Evolutionary conservation across 2,888 invertebrate genomes (phyloP), one percentile per base, ranked within the genome.

Genomic region (Mystacides longicornis): DNA sequence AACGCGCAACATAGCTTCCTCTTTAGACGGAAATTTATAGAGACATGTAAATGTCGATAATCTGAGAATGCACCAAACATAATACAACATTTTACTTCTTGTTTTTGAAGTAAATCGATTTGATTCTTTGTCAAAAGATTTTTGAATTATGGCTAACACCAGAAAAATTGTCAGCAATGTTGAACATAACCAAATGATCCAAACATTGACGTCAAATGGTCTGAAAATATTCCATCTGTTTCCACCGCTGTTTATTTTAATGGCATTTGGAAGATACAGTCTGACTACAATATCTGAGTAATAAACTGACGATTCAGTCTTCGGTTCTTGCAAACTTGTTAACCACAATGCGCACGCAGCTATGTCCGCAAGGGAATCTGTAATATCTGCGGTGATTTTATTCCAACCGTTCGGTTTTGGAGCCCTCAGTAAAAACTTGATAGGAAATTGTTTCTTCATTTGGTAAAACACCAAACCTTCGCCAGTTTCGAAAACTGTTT

Each of bases 171-270:
- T 37, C 3, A 37, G 3, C 3, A 3, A 3, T 16, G 16, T 14
- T 37, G 37, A 4, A 37, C 37, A n/a, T 3, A 56, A n/a, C 52
- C 56, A 56, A 0, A 48, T 23, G 3, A 49, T 22, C 56, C 56
- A 56, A 9, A 52, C 23, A 7, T 42, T 9, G 1, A 22, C 7
- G 9, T 43, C 20, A 31, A 52, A 56, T 19, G 56, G 56, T 43
- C 23, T 52, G 11, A 49, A n/a, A 14, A 56, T 7, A 7, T 49
- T 3, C 37, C 37, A 37, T 4, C 3, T 14, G 14, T 14, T 3
- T 37, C 16, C 14, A 3, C 14, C 37, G 14, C 16, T 3, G n/a
- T n/a, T n/a, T n/a, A 55, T 11, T 16, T 43, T 11, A 5, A n/a
- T 22, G 2, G 48, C 22, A 23, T 48, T 48, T 5, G 48, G 48